Base-by-base conservation (phyloP, 2,888 invertebrate species). In the Carcina quercana region DNA sequence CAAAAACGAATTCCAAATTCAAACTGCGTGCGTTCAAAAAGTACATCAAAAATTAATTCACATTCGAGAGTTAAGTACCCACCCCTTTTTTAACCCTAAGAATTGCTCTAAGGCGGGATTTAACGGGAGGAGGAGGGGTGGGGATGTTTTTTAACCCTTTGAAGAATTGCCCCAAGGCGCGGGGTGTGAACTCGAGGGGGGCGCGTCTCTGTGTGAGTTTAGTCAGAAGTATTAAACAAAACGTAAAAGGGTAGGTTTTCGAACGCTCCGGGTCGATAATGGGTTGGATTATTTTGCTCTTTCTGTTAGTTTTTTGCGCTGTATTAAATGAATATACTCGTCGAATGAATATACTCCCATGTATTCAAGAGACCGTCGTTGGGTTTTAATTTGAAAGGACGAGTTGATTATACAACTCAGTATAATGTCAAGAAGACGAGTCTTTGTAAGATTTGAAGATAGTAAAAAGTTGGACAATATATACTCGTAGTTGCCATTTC, bases 81-180 rank as follows among this genome's bases (percentile, higher is more conserved):
- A 65, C 80, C 82, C 82, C 75, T 75, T 82, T 82, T 82, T 80
- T 76, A 74, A 66, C 80, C 79, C 76, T 51, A 80, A 82, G 82
- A 83, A 78, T 74, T 66, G 68, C 72, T 65, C 57, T 70, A 80
- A 80, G 82, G 80, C 76, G 79, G 75, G 69, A 58, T 57, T 60
- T 51, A 43, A 46, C 39, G 48, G 55, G 50, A 45, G 61, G 57
- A 53, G 55, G 53, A 36, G 32, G 45, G 46, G 45, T 40, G 50
- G 47, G 45, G 61, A 64, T 70, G 69, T 82, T 82, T 82, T 82
- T 82, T 78, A 79, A 71, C 82, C 82, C 80, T 79, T 80, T 79
- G 80, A 82, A 82, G 80, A 82, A 82, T 80, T 78, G 76, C 76
- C 78, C 78, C 63, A 78, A 78, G 76, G 78, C 76, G 64, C 59